phyloP scores from a whole-genome alignment of 92 coral and sea anemone species.

The Parazoanthus swiftii region DNA sequence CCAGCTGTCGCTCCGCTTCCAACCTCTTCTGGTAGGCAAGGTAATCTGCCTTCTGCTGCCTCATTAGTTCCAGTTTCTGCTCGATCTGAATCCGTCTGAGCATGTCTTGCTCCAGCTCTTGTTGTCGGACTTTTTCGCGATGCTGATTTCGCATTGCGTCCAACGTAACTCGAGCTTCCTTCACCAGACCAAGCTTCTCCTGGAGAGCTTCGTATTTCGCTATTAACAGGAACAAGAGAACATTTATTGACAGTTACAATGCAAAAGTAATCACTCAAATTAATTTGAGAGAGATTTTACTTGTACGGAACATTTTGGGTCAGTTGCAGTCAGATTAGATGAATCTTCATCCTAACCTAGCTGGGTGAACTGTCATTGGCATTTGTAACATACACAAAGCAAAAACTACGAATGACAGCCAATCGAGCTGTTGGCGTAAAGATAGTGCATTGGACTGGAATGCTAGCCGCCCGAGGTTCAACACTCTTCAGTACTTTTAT shows the following conservation, averaged over 20 bases:
- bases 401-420: no score
- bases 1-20: slow-evolving; percentile 88
- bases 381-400: no score
- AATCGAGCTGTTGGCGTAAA: no score
- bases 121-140: slow-evolving; percentile 95
- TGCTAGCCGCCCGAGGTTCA: no score
- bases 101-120: slow-evolving; percentile 98
- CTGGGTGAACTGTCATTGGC: no score
- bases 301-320: no score
- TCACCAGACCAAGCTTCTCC: slow-evolving; percentile 81
- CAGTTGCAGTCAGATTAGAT: no score
- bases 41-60: slow-evolving; percentile 97
- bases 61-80: slow-evolving; percentile 92
- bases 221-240: slow-evolving; percentile 8
- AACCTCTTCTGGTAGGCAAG: slow-evolving; percentile 89
- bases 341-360: no score
- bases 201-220: slow-evolving; percentile 86
- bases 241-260: not conserved
- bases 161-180: slow-evolving; percentile 82
- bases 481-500: no score
- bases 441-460: no score
- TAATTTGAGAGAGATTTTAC: not conserved
- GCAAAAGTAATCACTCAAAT: not conserved
- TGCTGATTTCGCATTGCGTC: slow-evolving; percentile 86
- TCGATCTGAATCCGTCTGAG: slow-evolving; percentile 96